Percentiles rank a stretch among this genome's conserved stretches.
Evolutionary conservation across 2,888 invertebrate species (phyloP).

Genomic region (Mycalesis mineus): DNA sequence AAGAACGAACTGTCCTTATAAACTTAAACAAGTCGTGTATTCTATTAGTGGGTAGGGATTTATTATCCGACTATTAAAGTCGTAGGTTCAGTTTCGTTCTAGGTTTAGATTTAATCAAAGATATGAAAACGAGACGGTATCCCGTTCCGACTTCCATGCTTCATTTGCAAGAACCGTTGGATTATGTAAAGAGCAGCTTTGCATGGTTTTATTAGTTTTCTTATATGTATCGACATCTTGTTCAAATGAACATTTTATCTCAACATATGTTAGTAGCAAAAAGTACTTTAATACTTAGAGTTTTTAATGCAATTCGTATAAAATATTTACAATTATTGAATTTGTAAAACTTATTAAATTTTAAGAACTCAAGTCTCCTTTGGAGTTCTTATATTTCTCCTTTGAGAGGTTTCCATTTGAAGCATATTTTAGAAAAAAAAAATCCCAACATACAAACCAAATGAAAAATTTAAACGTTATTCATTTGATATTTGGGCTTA

Average conservation of each 20-base stretch:
- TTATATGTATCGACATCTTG: too few relatives aligned
- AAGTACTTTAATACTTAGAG: too few relatives aligned
- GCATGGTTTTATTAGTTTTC: not conserved
- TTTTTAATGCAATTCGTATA: too few relatives aligned
- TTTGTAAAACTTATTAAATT: too few relatives aligned
- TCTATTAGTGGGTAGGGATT: conserved; percentile 7
- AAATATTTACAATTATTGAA: too few relatives aligned
- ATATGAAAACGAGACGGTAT: conserved; percentile 22
- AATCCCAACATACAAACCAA: too few relatives aligned
- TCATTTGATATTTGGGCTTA: not conserved
- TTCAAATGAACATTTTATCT: too few relatives aligned
- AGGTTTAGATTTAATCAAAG: conserved; percentile 19
- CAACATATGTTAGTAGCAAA: too few relatives aligned
- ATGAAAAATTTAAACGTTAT: not conserved
- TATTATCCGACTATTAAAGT: conserved; percentile 1
- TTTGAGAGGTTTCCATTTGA: too few relatives aligned
- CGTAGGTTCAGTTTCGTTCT: conserved; percentile 6
- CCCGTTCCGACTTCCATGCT: conserved; percentile 16
- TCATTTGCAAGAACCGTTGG: conserved; percentile 24
- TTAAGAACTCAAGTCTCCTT: too few relatives aligned
- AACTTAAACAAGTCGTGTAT: not conserved
- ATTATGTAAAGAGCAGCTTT: conserved; percentile 11
- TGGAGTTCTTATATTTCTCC: too few relatives aligned
- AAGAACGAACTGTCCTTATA: not conserved
- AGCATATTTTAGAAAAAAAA: too few relatives aligned